A percentile compares a stretch with the other conserved stretches of the same genome.
phyloP scores from a whole-genome alignment of 1,140 invertebrate genomes.

The Yoshiicerus persimilis region DNA sequence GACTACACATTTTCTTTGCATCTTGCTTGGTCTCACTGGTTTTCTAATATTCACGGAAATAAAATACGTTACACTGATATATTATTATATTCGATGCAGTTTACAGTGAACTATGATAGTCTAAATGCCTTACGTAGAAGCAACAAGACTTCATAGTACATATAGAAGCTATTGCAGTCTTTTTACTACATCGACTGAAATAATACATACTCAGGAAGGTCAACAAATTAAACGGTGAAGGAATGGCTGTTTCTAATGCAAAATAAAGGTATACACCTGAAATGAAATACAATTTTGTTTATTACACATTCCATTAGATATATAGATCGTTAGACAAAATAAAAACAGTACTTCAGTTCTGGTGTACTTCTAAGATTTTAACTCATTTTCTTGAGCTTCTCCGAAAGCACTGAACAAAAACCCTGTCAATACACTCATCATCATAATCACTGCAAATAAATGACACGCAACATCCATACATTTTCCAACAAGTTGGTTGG shows the following conservation, averaged over 20 bases:
- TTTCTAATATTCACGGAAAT: neutral
- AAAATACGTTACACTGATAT: neutral
- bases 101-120: neutral
- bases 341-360: neutral
- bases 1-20: neutral
- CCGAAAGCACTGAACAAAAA: neutral
- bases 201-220: neutral
- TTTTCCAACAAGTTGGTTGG: neutral
- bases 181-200: neutral
- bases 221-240: neutral
- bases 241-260: neutral
- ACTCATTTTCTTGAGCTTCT: neutral
- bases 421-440: neutral
- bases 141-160: neutral
- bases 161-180: neutral
- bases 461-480: neutral
- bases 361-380: neutral
- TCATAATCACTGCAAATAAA: neutral
- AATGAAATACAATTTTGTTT: neutral
- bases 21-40: neutral
- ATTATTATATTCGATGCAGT: neutral
- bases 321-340: neutral
- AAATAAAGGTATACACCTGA: neutral
- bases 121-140: neutral
- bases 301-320: neutral